Percentiles rank a stretch among this genome's conserved stretches.
phyloP scores from a whole-genome alignment of 2,888 invertebrate genomes.

The Terebella lapidaria region DNA sequence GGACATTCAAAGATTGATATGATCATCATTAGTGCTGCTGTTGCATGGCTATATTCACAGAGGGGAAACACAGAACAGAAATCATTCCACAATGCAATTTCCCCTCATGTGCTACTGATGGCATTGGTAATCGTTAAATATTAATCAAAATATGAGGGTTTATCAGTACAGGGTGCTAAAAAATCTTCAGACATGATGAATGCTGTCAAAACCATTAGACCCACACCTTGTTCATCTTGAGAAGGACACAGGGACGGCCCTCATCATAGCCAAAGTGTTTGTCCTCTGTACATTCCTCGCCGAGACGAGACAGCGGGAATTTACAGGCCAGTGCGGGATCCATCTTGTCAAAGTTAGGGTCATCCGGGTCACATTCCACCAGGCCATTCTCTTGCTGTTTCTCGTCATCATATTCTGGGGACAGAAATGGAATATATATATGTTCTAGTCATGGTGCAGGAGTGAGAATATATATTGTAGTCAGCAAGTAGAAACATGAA shows the following conservation, averaged over 20 bases:
- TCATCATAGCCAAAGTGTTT: slow-evolving; percentile 17
- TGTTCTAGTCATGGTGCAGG: too few species aligned
- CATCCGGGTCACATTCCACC: background rate
- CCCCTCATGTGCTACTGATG: too few species aligned
- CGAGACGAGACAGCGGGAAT: slow-evolving; percentile 1
- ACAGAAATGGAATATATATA: too few species aligned
- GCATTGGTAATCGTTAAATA: too few species aligned
- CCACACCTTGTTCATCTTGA: slow-evolving; percentile 24
- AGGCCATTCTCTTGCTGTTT: background rate
- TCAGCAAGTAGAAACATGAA: background rate
- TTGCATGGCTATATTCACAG: too few species aligned
- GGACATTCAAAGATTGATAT: too few species aligned
- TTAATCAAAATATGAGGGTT: too few species aligned
- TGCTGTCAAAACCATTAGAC: background rate
- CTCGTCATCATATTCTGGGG: background rate
- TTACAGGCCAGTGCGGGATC: slow-evolving; percentile 1
- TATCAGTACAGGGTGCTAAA: too few species aligned
- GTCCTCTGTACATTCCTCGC: slow-evolving; percentile 10
- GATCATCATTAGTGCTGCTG: too few species aligned
- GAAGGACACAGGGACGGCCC: slow-evolving; percentile 21
- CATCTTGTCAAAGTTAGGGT: background rate
- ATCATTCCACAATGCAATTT: too few species aligned
- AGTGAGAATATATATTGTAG: background rate
- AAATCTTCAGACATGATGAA: background rate
- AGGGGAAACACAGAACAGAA: too few species aligned